These are phyloP conservation scores for Lytechinus variegatus DNA, from an alignment of 35 echinoderm and acorn worm genomes.

Conservation along the genomic window DNA sequence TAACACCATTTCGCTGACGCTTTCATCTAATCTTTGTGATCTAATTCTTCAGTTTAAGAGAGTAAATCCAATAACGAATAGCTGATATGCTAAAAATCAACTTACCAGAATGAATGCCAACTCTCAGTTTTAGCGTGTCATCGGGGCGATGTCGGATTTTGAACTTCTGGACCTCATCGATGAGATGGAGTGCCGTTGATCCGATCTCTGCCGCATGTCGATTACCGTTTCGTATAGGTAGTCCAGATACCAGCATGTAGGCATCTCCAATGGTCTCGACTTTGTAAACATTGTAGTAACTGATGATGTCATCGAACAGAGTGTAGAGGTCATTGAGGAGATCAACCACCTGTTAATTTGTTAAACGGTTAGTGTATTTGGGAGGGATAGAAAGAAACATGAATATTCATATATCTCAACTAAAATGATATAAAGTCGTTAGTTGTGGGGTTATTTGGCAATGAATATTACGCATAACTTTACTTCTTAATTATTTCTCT, in stretches of 20 bases:
- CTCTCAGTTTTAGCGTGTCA: slow-evolving; percentile 76
- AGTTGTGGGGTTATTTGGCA: too few relatives aligned
- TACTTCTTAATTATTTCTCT: too few relatives aligned
- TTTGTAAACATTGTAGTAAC: slow-evolving; percentile 95
- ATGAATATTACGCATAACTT: too few relatives aligned
- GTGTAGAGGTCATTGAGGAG: slow-evolving; percentile 97
- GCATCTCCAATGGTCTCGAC: slow-evolving; percentile 98
- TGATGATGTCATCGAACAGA: slow-evolving; percentile 88
- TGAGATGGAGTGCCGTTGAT: slow-evolving; percentile 81
- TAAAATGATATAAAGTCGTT: too few relatives aligned
- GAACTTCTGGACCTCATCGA: slow-evolving; percentile 83
- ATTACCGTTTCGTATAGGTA: slow-evolving; percentile 82
- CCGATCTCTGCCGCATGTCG: slow-evolving; percentile 88
- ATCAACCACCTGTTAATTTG: slow-evolving; percentile 73
- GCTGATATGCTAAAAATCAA: not conserved
- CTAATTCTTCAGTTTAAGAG: too few relatives aligned
- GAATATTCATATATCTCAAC: too few relatives aligned
- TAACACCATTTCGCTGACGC: too few relatives aligned
- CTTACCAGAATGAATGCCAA: slow-evolving; percentile 95
- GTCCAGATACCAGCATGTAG: slow-evolving; percentile 94
- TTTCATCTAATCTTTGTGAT: too few relatives aligned
- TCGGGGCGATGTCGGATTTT: slow-evolving; percentile 82
- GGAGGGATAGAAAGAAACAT: not conserved
- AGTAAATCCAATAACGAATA: too few relatives aligned
- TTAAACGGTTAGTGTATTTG: too few relatives aligned